Evolutionary conservation across 2,797 vertebrate genomes (phyloP), one percentile per base, ranked within the genome.

Genomic region (Sebastes minor): DNA sequence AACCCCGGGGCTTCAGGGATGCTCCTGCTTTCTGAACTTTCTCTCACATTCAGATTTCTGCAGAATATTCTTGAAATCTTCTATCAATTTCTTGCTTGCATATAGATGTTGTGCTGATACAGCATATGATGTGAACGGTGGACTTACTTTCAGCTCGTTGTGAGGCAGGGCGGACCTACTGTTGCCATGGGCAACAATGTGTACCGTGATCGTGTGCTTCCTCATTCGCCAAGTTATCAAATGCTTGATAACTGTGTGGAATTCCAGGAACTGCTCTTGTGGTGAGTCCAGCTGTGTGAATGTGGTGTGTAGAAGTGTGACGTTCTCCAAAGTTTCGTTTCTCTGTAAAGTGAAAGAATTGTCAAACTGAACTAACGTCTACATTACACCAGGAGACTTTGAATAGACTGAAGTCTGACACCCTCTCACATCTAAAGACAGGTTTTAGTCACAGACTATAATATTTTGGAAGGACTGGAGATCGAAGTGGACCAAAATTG

Each of bases 151-250:
- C 12, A 23, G 22, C n/a, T 57, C 6, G 42, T 13, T 12, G 11
- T 16, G 12, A 69, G 68, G 20, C 3, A 10, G 67, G 11, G 9
- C 1, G n/a, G 62, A 53, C 16, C 28, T 10, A 9, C 25, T 73
- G 72, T 84, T 89, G 82, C 77, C 69, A 88, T 76, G 62, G 84
- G 60, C 59, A 77, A 82, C 81, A 10, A 89, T 89, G 89, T 91
- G 89, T 63, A 87, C 42, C 1, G 70, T 90, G 63, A 84, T 83
- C 55, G 2, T 71, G 8, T 91, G 84, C 77, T 91, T 90, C 68
- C 16, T 86, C 4, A 62, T 84, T 76, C 55, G 62, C 2, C 79
- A 81, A 35, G 38, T 91, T 42, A 35, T 88, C 66, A 88, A 73
- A 49, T 84, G 72, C 57, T 52, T 89, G 76, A 74, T 85, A 49